phyloP scores from a whole-genome alignment of 2,113 vertebrate species.

The Halcyon senegalensis region DNA sequence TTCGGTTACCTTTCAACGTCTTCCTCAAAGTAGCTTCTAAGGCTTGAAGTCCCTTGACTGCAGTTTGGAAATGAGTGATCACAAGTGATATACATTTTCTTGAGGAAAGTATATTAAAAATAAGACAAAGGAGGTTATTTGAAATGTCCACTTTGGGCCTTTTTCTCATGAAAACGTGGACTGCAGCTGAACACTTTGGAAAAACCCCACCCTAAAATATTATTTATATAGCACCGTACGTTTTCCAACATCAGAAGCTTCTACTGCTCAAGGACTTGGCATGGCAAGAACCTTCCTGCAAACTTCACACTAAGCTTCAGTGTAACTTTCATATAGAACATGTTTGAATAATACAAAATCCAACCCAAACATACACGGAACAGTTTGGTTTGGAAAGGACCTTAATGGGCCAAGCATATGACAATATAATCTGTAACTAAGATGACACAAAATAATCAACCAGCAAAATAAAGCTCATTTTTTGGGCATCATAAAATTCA shows the following conservation, averaged over 20 bases:
- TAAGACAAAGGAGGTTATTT: not conserved
- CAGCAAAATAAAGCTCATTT: not conserved
- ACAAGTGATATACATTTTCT: not conserved
- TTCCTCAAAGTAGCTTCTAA: not conserved
- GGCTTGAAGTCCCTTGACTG: not conserved
- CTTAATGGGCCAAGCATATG: not conserved
- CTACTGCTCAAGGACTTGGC: not conserved
- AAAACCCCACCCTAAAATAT: accelerated
- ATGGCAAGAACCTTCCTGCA: not conserved
- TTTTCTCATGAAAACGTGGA: not conserved
- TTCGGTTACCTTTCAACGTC: not conserved
- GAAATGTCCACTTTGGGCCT: not conserved
- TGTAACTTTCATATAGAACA: not conserved
- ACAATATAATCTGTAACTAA: not conserved
- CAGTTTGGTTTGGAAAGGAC: too few species aligned
- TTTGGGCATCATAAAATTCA: not conserved
- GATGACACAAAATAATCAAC: not conserved
- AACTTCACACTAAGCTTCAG: not conserved
- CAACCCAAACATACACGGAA: too few species aligned
- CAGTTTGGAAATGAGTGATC: not conserved
- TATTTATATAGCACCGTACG: not conserved
- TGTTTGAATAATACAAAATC: too few species aligned
- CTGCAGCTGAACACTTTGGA: not conserved
- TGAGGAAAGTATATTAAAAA: not conserved
- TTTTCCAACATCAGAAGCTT: not conserved